These are phyloP conservation scores for Ciona savignyi DNA, from an alignment of 23 tunicate species.

Conservation along the genomic window DNA sequence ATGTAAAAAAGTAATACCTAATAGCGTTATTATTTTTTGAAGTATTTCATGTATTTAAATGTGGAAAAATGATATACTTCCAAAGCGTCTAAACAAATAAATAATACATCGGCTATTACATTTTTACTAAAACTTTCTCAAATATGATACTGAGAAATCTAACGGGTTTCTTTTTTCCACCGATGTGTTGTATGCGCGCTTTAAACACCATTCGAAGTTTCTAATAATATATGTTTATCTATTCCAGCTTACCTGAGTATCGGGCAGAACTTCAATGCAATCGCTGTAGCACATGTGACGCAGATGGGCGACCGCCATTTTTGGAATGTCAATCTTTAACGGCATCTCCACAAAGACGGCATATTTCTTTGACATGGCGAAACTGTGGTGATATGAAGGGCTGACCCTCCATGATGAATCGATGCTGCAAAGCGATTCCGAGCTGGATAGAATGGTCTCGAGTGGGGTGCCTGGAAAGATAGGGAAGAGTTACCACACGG, in stretches of 20 bases:
- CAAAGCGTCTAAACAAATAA: too few species aligned
- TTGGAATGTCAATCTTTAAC: constrained; percentile 61
- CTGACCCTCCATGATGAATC: constrained; percentile 70
- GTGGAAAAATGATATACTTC: too few species aligned
- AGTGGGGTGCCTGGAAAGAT: constrained; percentile 16
- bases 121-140: too few species aligned
- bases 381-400: constrained; percentile 93
- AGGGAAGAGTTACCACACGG: not conserved
- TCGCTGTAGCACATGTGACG: constrained; percentile 75
- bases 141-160: too few species aligned
- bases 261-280: constrained; percentile 53
- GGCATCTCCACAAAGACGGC: constrained; percentile 89
- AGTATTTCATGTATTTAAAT: too few species aligned
- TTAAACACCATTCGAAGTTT: too few species aligned
- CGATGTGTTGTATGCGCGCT: too few species aligned
- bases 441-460: constrained; percentile 24
- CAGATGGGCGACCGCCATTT: constrained; percentile 81
- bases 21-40: too few species aligned
- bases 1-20: too few species aligned
- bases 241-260: constrained; percentile 34
- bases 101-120: too few species aligned
- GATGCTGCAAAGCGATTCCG: constrained; percentile 38
- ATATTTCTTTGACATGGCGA: constrained; percentile 62
- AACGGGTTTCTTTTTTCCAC: too few species aligned
- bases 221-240: too few species aligned